Evolutionary conservation across 2,888 invertebrate species (phyloP).

Genomic region (Endotricha flammealis): DNA sequence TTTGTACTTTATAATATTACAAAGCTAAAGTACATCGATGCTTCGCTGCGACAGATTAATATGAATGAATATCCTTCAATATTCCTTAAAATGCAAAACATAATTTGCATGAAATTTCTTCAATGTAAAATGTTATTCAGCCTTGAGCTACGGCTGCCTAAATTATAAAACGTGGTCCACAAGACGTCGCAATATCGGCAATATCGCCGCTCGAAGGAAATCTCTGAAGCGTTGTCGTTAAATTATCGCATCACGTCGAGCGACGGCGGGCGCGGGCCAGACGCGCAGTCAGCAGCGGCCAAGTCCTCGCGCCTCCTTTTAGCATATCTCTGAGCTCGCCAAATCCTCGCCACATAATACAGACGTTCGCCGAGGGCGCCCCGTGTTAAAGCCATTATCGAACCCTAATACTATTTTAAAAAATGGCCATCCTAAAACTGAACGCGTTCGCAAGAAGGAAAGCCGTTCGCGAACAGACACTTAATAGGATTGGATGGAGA

Average conservation of each 20-base stretch:
- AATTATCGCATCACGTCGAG: constrained; percentile 56
- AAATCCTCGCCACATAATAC: constrained; percentile 55
- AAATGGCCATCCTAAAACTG: constrained; percentile 67
- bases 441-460: constrained; percentile 49
- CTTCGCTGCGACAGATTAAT: constrained; percentile 19
- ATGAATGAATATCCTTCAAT: constrained; percentile 29
- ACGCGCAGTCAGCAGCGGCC: constrained; percentile 61
- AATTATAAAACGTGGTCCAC: constrained; percentile 51
- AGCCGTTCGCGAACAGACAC: constrained; percentile 61
- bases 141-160: constrained; percentile 43
- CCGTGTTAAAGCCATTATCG: constrained; percentile 67
- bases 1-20: constrained; percentile 1
- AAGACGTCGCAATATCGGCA: constrained; percentile 49
- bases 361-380: constrained; percentile 48
- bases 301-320: constrained; percentile 43
- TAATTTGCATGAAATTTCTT: constrained; percentile 47
- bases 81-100: constrained; percentile 44
- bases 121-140: constrained; percentile 43
- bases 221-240: constrained; percentile 56
- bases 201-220: constrained; percentile 52
- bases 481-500: constrained; percentile 75
- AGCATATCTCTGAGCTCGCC: constrained; percentile 63
- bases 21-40: constrained; percentile 6
- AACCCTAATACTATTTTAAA: constrained; percentile 69
- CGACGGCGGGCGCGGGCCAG: constrained; percentile 33